Evolutionary conservation across 2,113 vertebrate species (phyloP).

Genomic region (Melanerpes aurifrons): DNA sequence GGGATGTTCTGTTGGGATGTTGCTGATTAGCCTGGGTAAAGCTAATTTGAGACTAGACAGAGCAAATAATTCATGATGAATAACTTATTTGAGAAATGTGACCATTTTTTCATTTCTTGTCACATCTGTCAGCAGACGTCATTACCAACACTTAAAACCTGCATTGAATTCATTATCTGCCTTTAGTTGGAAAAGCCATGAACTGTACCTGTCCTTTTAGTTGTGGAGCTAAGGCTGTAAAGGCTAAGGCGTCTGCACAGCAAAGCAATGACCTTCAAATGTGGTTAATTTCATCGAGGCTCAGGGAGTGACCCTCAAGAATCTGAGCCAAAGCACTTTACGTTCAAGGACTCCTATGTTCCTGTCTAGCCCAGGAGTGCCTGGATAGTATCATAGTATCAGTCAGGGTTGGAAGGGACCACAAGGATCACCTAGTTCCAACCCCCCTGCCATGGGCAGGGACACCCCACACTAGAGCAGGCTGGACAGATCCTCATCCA

Average conservation of each 20-base stretch:
- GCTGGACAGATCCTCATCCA: too few relatives aligned
- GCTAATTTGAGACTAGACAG: conserved; percentile 12
- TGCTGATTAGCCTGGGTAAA: not conserved
- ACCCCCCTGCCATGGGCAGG: too few relatives aligned
- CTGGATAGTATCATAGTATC: not conserved
- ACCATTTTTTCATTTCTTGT: not conserved
- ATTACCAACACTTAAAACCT: not conserved
- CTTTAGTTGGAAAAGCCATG: not conserved
- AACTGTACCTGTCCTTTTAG: accelerated
- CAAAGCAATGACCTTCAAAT: not conserved
- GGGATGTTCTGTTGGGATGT: not conserved
- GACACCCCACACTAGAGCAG: too few relatives aligned
- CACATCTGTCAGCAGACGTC: not conserved
- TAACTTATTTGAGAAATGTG: not conserved
- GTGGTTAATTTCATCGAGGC: not conserved
- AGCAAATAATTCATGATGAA: not conserved
- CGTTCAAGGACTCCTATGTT: not conserved
- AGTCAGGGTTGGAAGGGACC: too few relatives aligned
- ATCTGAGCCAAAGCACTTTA: not conserved
- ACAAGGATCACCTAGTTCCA: too few relatives aligned
- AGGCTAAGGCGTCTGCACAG: not conserved
- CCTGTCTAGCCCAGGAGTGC: not conserved
- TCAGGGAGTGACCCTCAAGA: not conserved
- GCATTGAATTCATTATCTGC: not conserved
- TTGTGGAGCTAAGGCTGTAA: not conserved